These are phyloP conservation scores for Liasis olivaceus DNA, from an alignment of 2,797 vertebrate species.

Conservation along the genomic window DNA sequence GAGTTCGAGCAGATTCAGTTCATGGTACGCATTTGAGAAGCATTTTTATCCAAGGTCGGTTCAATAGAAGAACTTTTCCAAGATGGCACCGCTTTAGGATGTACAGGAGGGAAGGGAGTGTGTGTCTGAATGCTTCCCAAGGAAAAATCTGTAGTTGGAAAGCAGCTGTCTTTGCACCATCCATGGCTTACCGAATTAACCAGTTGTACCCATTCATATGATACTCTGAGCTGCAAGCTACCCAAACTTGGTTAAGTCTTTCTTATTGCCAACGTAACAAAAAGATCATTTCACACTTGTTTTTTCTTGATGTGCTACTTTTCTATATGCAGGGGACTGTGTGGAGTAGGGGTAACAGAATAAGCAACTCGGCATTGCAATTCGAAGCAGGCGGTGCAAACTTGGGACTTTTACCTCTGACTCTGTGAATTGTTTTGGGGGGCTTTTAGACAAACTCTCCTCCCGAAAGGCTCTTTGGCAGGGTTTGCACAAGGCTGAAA, in stretches of 20 bases:
- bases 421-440: neutral
- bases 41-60: no score
- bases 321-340: neutral
- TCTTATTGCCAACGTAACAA: neutral
- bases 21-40: no score
- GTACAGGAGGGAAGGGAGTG: no score
- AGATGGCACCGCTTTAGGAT: neutral
- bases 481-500: neutral
- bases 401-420: no score
- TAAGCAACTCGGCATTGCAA: neutral
- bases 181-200: no score
- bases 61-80: neutral
- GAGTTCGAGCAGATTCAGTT: no score
- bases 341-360: neutral
- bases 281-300: neutral
- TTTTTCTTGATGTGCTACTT: neutral
- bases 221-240: neutral
- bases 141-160: no score
- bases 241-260: neutral
- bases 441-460: neutral
- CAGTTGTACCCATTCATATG: neutral
- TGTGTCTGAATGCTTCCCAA: neutral
- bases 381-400: neutral
- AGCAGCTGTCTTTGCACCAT: no score
- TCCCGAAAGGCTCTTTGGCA: neutral